Evolutionary conservation across 2,888 invertebrate genomes (phyloP).

Genomic region (Oligia fasciuncula): DNA sequence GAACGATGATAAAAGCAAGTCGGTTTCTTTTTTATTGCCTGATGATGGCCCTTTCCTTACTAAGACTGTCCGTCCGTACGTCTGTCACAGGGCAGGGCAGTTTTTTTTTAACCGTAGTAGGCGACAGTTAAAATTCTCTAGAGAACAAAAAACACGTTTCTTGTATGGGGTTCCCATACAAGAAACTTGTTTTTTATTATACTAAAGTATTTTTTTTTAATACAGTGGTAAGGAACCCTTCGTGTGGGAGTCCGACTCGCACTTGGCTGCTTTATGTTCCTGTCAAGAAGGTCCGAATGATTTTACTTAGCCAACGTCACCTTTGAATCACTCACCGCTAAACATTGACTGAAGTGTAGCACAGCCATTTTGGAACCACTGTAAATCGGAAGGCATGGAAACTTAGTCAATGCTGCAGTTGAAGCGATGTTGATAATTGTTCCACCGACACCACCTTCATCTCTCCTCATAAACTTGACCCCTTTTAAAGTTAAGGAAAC

Average conservation of each 20-base stretch:
- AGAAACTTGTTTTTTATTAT: too few relatives aligned
- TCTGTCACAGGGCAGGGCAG: too few relatives aligned
- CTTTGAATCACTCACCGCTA: slow-evolving; percentile 34
- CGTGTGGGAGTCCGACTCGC: too few relatives aligned
- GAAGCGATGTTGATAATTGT: slow-evolving; percentile 77
- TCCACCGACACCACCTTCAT: slow-evolving; percentile 75
- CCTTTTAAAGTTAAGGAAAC: slow-evolving; percentile 82
- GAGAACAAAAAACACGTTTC: too few relatives aligned
- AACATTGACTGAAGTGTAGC: slow-evolving; percentile 53
- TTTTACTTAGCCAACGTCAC: background rate
- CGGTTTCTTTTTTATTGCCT: background rate
- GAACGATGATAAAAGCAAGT: too few relatives aligned
- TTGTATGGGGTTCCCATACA: too few relatives aligned
- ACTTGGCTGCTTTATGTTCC: background rate
- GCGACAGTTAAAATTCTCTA: too few relatives aligned
- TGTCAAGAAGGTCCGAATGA: background rate
- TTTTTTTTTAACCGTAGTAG: too few relatives aligned
- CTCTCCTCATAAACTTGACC: slow-evolving; percentile 73
- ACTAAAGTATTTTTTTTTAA: too few relatives aligned
- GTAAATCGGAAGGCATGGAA: slow-evolving; percentile 69
- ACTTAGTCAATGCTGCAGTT: slow-evolving; percentile 61
- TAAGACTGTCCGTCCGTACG: too few relatives aligned
- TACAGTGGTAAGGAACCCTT: too few relatives aligned
- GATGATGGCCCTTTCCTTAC: background rate
- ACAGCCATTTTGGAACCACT: slow-evolving; percentile 69